Base-by-base conservation (phyloP, 35 echinoderm and acorn worm species). In the Hemicentrotus pulcherrimus region DNA sequence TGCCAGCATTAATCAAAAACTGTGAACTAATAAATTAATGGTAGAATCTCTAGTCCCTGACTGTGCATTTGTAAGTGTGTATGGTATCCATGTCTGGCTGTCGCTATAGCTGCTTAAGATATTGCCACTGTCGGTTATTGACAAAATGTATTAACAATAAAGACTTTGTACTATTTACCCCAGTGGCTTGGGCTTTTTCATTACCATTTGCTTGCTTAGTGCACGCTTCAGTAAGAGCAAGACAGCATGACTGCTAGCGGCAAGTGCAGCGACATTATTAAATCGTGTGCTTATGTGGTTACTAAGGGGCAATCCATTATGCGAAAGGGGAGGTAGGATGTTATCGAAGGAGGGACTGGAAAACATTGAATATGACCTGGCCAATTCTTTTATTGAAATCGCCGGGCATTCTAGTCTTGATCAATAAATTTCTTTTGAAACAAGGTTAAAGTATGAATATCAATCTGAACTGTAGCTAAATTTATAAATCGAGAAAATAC, bases 61-160 rank as follows among this genome's bases (percentile, higher is more conserved):
- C 4, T 70, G 65, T 78, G 28, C 28, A 78, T 78, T 78, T n/a
- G 65, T 78, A n/a, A 22, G 65, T 28, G 24, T 28, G 28, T 78
- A 78, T 7, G 19, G 24, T 78, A 28, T n/a, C 24, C 61, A 71
- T 71, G 61, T 71, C 61, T 28, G 5, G 61, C 61, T 55, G 15
- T 41, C 35, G 50, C 50, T 55, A 15, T 55, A 24, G 61, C 61
- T 71, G 50, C 5, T 71, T 22, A 28, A 78, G 65, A n/a, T 59
- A 78, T 78, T n/a, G 6, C 5, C 52, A 78, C 65, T 78, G 24
- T 71, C 61, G 18, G 5, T n/a, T 78, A 78, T 78, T 78, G 65
- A 78, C 65, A 78, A 78, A 78, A 78, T 78, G 65, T n/a, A 78
- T 78, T 78, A n/a, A 70, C 61, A 70, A 70, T 70, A 78, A 78